Evolutionary conservation across 1,140 invertebrate species (phyloP).

Genomic region (Mylabris phalerata): DNA sequence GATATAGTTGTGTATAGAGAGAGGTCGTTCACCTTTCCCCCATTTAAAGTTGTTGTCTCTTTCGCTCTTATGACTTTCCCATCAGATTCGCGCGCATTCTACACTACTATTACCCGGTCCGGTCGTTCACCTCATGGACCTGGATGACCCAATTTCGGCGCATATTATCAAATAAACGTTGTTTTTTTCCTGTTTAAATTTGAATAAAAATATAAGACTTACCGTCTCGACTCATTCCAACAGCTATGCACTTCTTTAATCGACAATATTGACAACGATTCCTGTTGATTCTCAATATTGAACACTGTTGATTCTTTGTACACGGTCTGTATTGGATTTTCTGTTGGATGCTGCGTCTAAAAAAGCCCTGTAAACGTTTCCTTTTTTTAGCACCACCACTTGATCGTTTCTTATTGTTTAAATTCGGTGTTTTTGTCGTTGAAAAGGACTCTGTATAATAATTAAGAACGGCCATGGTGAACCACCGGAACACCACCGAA

Average conservation of each 20-base stretch:
- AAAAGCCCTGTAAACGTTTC: constrained; percentile 70
- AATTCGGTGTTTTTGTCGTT: constrained; percentile 10
- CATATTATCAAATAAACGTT: background rate
- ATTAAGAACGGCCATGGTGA: constrained; percentile 41
- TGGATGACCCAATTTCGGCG: constrained; percentile 24
- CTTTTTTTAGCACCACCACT: constrained; percentile 38
- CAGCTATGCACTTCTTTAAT: constrained; percentile 95
- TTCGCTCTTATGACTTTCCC: constrained; percentile 34
- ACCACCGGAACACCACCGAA: constrained; percentile 5
- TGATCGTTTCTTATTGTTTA: constrained; percentile 7
- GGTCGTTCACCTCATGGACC: constrained; percentile 36
- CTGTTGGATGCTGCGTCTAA: constrained; percentile 89
- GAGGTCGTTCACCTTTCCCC: constrained; percentile 32
- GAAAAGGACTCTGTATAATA: constrained; percentile 31
- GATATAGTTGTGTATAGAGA: background rate
- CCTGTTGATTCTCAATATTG: constrained; percentile 91
- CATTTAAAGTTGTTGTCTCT: constrained; percentile 1
- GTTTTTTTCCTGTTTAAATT: background rate
- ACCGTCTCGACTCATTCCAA: constrained; percentile 98
- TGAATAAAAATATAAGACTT: constrained; percentile 39
- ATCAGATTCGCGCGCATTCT: constrained; percentile 24
- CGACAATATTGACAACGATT: constrained; percentile 96
- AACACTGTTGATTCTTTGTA: constrained; percentile 96
- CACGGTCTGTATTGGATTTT: constrained; percentile 97
- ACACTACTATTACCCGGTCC: constrained; percentile 18